Percentiles rank a stretch among this genome's conserved stretches.
These are phyloP conservation scores for Jaculus jaculus DNA, from an alignment of 2,113 vertebrate genomes.

Conservation along the genomic window DNA sequence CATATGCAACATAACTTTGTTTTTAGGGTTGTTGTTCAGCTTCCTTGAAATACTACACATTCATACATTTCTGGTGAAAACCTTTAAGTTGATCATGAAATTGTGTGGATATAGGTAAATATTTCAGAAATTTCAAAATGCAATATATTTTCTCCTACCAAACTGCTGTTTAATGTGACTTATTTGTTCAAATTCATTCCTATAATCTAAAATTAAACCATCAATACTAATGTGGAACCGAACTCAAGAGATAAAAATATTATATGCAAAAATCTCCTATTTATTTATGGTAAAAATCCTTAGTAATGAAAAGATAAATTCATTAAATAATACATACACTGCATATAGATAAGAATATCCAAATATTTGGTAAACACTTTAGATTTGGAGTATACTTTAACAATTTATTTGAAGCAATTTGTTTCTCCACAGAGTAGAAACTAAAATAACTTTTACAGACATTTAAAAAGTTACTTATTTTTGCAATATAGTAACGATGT, in stretches of 20 bases:
- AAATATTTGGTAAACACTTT: background rate
- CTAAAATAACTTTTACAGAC: background rate
- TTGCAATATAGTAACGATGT: background rate
- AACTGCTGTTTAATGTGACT: background rate
- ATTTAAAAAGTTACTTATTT: background rate
- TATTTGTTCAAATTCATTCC: conserved; percentile 47
- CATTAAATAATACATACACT: background rate
- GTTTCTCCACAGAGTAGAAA: background rate
- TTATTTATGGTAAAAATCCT: conserved; percentile 42
- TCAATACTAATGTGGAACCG: background rate
- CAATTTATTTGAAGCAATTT: background rate
- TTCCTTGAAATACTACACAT: background rate
- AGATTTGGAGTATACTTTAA: background rate
- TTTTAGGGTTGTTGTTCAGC: background rate
- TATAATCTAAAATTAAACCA: conserved; percentile 17
- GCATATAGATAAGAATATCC: background rate
- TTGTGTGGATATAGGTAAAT: background rate
- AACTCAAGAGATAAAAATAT: background rate
- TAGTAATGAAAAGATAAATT: conserved; percentile 14
- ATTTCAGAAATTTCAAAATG: conserved; percentile 19
- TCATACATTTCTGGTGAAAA: conserved; percentile 42
- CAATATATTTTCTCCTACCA: background rate
- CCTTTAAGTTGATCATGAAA: conserved; percentile 18
- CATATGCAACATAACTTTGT: background rate
- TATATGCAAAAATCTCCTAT: background rate